Evolutionary conservation across 2,888 invertebrate species (phyloP).

Genomic region (Nomada goodeniana): DNA sequence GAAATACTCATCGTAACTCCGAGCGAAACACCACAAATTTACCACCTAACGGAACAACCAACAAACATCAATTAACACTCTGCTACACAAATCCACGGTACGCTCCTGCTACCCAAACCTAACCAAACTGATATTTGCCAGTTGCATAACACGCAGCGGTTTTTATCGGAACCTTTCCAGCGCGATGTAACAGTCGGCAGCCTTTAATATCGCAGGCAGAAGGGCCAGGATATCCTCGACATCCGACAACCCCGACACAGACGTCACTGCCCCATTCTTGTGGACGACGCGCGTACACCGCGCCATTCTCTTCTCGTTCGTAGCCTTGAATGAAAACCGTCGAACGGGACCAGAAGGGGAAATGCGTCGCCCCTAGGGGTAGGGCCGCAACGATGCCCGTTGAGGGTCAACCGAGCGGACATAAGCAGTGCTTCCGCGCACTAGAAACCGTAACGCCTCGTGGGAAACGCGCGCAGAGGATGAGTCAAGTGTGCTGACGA

Average conservation of each 20-base stretch:
- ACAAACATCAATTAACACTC: background rate
- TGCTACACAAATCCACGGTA: background rate
- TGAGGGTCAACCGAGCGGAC: conserved; percentile 59
- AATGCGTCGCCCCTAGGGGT: background rate
- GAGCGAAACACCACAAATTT: no score
- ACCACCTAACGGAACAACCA: background rate
- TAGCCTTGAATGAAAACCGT: conserved; percentile 49
- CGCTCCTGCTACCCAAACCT: background rate
- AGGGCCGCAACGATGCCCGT: conserved; percentile 31
- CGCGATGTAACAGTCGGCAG: conserved; percentile 4
- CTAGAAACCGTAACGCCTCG: conserved; percentile 58
- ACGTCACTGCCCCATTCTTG: background rate
- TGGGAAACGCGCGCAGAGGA: conserved; percentile 47
- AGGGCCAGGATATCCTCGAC: background rate
- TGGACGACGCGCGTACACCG: background rate
- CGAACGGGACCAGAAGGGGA: conserved; percentile 19
- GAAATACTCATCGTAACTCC: no score
- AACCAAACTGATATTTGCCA: background rate
- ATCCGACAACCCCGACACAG: background rate
- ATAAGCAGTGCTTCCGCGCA: conserved; percentile 51
- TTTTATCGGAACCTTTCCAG: background rate
- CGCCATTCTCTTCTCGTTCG: conserved; percentile 24
- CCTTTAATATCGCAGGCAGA: conserved; percentile 27
- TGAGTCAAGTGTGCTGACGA: conserved; percentile 37
- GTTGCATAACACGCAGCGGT: background rate